Evolutionary conservation across 2,113 vertebrate species (phyloP).

Genomic region (Sterna hirundo): DNA sequence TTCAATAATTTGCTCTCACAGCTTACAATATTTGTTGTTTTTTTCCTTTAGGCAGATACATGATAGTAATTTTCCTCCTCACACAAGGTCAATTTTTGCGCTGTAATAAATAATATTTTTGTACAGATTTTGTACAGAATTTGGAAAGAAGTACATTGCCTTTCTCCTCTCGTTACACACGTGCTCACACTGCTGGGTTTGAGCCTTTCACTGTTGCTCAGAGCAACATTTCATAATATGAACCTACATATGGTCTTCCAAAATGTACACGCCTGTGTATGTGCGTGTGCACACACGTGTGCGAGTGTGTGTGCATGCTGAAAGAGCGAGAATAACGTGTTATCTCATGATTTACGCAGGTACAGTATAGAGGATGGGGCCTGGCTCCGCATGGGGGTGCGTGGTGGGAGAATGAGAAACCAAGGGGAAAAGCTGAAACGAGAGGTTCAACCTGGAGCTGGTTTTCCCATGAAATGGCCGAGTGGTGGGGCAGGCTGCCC

Average conservation of each 20-base stretch:
- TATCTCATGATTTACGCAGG: rapidly evolving
- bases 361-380: background rate
- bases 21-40: background rate
- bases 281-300: rapidly evolving
- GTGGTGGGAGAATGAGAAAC: background rate
- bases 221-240: background rate
- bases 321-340: background rate
- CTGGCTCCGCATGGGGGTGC: background rate
- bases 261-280: rapidly evolving
- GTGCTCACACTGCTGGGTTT: background rate
- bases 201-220: background rate
- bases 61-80: background rate
- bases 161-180: background rate
- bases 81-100: background rate
- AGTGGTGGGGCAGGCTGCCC: background rate
- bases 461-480: background rate
- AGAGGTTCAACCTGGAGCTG: background rate
- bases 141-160: background rate
- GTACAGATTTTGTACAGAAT: background rate
- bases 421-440: rapidly evolving
- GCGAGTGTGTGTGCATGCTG: background rate
- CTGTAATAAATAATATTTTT: background rate
- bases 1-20: background rate
- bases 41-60: background rate
- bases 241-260: background rate